Base-by-base conservation (phyloP, 1,140 invertebrate species). In the Drosophila littoralis region DNA sequence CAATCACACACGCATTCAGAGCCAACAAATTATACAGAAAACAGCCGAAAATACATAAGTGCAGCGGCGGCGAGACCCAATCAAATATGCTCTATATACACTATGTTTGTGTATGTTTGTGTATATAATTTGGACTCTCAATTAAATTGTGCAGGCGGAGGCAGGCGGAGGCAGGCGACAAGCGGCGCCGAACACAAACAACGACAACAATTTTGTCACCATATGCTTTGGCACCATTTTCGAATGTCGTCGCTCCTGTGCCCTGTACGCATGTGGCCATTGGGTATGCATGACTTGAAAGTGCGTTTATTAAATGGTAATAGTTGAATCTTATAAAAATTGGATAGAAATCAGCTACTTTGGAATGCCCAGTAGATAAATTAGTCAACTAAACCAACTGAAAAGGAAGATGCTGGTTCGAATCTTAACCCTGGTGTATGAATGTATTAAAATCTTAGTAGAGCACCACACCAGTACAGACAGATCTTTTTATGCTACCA, bases 81-180 rank as follows among this genome's bases (percentile, higher is more conserved):
- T 63, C 28, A 51, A 63, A 52, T 7, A 36, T 35, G 42, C 38
- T n/a, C 15, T 42, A 55, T 42, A 55, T 59, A 42, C 33, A 64
- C 22, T 48, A 17, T 33, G 28, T 50, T 36, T 22, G 8, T 59
- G 45, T 12, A 50, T 61, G 45, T 64, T 46, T 73, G 32, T 54
- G 50, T 65, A 46, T 55, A 77, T 88, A 82, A 86, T 86, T 86
- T 86, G 79, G 81, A 88, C 79, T 88, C 83, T 82, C 83, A 86
- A 88, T 86, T 86, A 86, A 86, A 88, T 86, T 82, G 83, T 74
- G 75, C 77, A 86, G 83, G 83, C 83, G 83, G 60, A 22, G 75
- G n/a, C n/a, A n/a, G n/a, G n/a, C n/a, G n/a, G n/a, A 66, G 75
- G 73, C 67, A 45, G 61, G 12, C 52, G 50, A 71, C 57, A 65